Base-by-base conservation (phyloP, 2,797 vertebrate genomes). In the Psittacula echo region DNA sequence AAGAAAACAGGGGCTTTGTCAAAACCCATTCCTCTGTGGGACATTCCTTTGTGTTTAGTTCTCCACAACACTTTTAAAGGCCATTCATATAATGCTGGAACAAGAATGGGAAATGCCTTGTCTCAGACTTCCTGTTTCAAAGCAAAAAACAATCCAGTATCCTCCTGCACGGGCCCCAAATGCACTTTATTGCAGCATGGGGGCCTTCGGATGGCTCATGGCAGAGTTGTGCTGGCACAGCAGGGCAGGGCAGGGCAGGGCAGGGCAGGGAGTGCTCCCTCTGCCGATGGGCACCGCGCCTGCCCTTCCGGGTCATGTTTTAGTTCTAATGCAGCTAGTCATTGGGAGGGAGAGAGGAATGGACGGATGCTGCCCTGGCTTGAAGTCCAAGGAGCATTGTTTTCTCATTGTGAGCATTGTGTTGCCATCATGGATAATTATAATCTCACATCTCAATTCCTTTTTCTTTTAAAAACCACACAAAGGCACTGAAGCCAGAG, bases 121-220 rank as follows among this genome's bases (percentile, higher is more conserved):
- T 91, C 77, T 88, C 2, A 8, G 64, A 60, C 83, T 94, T 97
- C 90, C 94, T 90, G 86, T 85, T 89, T 72, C 89, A 88, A 51
- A 89, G 70, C 1, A 3, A 39, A 45, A 67, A 94, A 29, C 30
- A 64, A 75, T 19, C 41, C 70, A 56, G 37, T 18, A 30, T 64
- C 51, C 76, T 88, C 64, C 73, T 0, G 4, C 10, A 1, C 0
- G 24, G n/a, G 30, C 87, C 74, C 88, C 32, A 39, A 8, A 6
- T 1, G 3, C 44, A 9, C 37, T 12, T 23, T 47, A 3, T 3
- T 41, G 4, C 0, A 1, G 61, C 0, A 2, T 0, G 2, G 41
- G 39, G 67, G 10, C 61, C 75, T 53, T 37, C 0, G 2, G 68
- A 8, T 2, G 3, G 67, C 48, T 77, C 4, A 1, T 2, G 5